phyloP scores from a whole-genome alignment of 2,888 invertebrate species.

The Heteromyza rotundicornis region DNA sequence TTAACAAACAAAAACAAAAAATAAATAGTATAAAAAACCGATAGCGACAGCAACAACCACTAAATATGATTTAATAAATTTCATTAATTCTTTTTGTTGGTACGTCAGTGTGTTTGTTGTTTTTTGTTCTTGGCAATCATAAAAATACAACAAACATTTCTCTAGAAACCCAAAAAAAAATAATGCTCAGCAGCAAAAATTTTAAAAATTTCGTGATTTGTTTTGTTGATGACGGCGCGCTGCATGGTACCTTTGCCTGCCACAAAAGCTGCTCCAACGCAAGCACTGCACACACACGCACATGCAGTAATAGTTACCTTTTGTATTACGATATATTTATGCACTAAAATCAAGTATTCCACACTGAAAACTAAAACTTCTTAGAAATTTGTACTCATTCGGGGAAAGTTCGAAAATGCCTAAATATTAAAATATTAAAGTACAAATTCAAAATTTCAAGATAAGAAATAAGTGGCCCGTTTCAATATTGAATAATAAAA shows the following conservation, averaged over 20 bases:
- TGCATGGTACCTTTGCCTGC: neutral
- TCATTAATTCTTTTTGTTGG: neutral
- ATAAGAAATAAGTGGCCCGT: too few species aligned
- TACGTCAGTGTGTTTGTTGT: neutral
- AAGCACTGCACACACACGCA: neutral
- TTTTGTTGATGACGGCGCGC: constrained; percentile 10
- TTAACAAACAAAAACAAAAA: neutral
- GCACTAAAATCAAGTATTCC: too few species aligned
- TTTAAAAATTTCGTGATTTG: constrained; percentile 18
- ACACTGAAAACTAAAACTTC: too few species aligned
- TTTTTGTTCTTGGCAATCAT: neutral
- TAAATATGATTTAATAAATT: constrained; percentile 14
- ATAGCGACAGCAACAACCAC: neutral
- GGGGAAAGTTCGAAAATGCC: too few species aligned
- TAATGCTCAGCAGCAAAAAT: constrained; percentile 19
- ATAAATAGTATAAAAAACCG: neutral
- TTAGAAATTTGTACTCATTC: too few species aligned
- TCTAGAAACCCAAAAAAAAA: constrained; percentile 27
- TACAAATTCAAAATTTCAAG: too few species aligned
- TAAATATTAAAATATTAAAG: too few species aligned
- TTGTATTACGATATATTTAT: neutral
- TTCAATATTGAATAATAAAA: too few species aligned
- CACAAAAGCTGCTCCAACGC: neutral
- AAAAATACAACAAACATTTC: constrained; percentile 6
- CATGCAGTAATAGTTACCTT: neutral